These are phyloP conservation scores for Parazoanthus darwini DNA, from an alignment of 92 coral and sea anemone genomes.

Conservation along the genomic window DNA sequence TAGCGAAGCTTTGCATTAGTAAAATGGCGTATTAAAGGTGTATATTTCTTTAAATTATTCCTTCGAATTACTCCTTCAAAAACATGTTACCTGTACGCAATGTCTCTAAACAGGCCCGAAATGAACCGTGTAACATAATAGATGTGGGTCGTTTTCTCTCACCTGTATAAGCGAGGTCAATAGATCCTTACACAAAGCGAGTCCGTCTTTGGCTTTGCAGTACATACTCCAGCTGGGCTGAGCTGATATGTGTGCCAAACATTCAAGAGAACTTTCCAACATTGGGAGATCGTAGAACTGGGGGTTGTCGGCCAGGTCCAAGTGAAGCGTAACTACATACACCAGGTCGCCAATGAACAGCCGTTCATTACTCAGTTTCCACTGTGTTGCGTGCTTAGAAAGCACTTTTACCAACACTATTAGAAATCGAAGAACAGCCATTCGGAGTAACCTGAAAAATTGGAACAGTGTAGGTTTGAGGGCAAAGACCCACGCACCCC, in stretches of 20 bases:
- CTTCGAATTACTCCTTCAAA: no score
- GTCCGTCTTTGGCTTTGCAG: conserved; percentile 65
- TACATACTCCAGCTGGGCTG: conserved; percentile 80
- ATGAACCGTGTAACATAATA: no score
- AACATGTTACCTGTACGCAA: no score
- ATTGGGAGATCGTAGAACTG: conserved; percentile 93
- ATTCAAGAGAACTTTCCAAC: conserved; percentile 86
- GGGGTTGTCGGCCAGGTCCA: conserved; percentile 92
- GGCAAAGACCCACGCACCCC: no score
- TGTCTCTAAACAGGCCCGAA: no score
- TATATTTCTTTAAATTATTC: no score
- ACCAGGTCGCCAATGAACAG: conserved; percentile 89
- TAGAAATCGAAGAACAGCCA: conserved; percentile 70
- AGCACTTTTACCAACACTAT: conserved; percentile 61
- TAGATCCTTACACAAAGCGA: conserved; percentile 69
- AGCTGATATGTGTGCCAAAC: conserved; percentile 79
- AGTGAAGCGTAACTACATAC: conserved; percentile 77
- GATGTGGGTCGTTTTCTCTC: background rate
- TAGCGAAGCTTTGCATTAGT: no score
- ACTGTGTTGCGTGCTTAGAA: conserved; percentile 58
- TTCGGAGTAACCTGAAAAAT: conserved; percentile 71
- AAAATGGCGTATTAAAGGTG: no score
- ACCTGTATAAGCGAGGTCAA: conserved; percentile 87
- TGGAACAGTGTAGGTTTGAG: background rate
- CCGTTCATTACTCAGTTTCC: conserved; percentile 88